Percentiles rank a stretch among this genome's conserved stretches.
These are phyloP conservation scores for Sycophila texana DNA, from an alignment of 2,888 invertebrate genomes.

Conservation along the genomic window DNA sequence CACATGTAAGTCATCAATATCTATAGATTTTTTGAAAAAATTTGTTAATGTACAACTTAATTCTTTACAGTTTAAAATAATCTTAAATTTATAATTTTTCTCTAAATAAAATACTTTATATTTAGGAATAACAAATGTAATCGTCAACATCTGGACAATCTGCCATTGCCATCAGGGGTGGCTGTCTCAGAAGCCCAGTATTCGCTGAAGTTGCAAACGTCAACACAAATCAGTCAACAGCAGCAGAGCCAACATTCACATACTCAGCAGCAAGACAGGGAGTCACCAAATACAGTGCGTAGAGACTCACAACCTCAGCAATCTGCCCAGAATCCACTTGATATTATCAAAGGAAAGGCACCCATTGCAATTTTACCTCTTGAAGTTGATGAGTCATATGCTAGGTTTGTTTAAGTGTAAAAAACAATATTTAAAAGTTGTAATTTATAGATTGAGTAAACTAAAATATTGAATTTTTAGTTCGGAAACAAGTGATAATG, in stretches of 20 bases:
- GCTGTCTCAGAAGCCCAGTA: conserved; percentile 64
- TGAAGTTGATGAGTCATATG: conserved; percentile 20
- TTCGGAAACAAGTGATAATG: conserved; percentile 52
- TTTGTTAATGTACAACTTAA: not conserved
- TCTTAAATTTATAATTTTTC: not conserved
- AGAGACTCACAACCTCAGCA: conserved; percentile 43
- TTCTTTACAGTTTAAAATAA: not conserved
- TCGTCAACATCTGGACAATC: conserved; percentile 66
- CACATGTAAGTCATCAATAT: conserved; percentile 57
- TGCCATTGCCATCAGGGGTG: conserved; percentile 60
- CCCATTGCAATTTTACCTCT: not conserved
- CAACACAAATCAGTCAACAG: conserved; percentile 64
- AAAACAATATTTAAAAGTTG: too few relatives aligned
- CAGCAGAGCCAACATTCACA: conserved; percentile 61
- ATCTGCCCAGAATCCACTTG: too few relatives aligned
- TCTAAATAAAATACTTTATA: conserved; percentile 4
- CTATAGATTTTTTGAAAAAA: not conserved
- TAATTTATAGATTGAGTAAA: too few relatives aligned
- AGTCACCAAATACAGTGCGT: conserved; percentile 12
- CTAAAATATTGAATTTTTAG: not conserved
- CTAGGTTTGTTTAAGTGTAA: conserved; percentile 18
- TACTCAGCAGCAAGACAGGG: not conserved
- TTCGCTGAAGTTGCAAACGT: conserved; percentile 67
- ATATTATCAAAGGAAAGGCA: too few relatives aligned
- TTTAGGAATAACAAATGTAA: conserved; percentile 70